phyloP scores from a whole-genome alignment of 2,797 vertebrate species.

The Chiroxiphia lanceolata region DNA sequence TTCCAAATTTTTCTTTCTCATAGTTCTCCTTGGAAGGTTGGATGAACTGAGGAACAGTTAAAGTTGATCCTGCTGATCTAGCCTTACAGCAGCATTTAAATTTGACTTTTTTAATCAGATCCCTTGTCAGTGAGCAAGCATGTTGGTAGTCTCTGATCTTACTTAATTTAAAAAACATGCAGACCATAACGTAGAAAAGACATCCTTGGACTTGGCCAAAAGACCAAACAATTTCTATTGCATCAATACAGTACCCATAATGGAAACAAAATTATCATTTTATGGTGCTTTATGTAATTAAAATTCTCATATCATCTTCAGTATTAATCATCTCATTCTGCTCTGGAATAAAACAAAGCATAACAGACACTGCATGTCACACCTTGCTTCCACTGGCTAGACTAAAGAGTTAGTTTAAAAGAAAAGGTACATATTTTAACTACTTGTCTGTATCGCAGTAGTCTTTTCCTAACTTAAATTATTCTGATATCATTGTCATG shows the following conservation, averaged over 20 bases:
- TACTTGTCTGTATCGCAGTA: not conserved
- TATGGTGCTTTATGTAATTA: not conserved
- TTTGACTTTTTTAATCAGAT: not conserved
- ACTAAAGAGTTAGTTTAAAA: not conserved
- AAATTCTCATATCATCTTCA: not conserved
- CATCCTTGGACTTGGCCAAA: not conserved
- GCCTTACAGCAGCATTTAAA: not conserved
- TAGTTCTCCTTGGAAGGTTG: not conserved
- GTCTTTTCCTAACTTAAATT: not conserved
- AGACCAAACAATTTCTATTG: not conserved
- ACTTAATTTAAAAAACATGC: not conserved
- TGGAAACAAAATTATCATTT: not conserved
- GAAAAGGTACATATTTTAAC: not conserved
- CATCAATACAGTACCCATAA: not conserved
- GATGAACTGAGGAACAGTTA: not conserved
- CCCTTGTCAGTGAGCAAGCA: not conserved
- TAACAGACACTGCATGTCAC: not conserved
- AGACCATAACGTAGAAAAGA: not conserved
- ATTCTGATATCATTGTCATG: not conserved
- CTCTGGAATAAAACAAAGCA: not conserved
- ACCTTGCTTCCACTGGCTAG: not conserved
- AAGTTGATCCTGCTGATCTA: not conserved
- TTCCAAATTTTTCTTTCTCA: not conserved
- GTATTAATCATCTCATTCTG: not conserved
- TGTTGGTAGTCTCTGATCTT: not conserved